phyloP scores from a whole-genome alignment of 2,113 vertebrate species.

The Alexandromys fortis region DNA sequence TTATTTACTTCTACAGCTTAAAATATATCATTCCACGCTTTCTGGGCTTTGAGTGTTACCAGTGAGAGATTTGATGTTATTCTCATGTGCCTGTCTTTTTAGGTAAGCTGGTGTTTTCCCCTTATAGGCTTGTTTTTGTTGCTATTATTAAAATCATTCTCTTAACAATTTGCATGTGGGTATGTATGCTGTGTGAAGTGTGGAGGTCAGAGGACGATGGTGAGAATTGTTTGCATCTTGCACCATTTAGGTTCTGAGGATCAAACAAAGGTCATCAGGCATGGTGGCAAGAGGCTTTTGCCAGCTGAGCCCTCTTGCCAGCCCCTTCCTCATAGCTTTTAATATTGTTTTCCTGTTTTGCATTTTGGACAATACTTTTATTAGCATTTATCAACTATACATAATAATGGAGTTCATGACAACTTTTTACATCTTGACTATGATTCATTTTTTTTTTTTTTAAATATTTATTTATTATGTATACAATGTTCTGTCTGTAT shows the following conservation, averaged over 20 bases:
- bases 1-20: background rate
- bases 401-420: background rate
- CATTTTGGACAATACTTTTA: background rate
- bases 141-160: background rate
- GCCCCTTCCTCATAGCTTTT: background rate
- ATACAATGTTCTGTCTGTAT: too few relatives aligned
- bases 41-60: background rate
- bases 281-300: background rate
- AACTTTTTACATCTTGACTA: background rate
- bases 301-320: background rate
- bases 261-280: background rate
- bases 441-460: too few relatives aligned
- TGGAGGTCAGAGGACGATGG: background rate
- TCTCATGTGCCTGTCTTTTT: background rate
- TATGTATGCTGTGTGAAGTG: background rate
- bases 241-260: background rate
- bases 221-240: background rate
- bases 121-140: background rate
- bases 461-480: too few relatives aligned
- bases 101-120: background rate
- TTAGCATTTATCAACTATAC: background rate
- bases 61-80: background rate
- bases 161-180: background rate
- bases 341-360: too few relatives aligned
- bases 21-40: background rate